Evolutionary conservation across 2,797 vertebrate genomes (phyloP).

Genomic region (Tauraco hartlaubi): DNA sequence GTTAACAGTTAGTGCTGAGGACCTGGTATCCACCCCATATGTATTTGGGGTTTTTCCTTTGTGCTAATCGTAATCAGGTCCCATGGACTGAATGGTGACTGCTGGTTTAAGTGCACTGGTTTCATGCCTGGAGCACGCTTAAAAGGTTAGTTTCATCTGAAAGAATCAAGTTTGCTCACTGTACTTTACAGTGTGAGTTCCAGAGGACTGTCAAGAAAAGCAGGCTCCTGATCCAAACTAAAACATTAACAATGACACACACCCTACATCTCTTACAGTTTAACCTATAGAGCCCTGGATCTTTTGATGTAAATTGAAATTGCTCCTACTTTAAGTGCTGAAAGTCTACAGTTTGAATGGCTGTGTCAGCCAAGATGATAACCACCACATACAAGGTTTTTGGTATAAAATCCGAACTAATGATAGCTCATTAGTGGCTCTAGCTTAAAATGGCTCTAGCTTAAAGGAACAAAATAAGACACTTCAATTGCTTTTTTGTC

Average conservation of each 20-base stretch:
- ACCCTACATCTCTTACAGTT: not conserved
- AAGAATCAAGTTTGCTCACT: not conserved
- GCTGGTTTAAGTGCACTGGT: not conserved
- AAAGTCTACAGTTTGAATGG: not conserved
- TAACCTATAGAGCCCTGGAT: not conserved
- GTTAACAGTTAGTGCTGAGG: accelerated
- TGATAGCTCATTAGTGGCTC: not conserved
- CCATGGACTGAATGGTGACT: not conserved
- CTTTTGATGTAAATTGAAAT: not conserved
- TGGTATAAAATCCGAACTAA: not conserved
- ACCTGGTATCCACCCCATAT: not conserved
- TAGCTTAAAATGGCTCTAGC: not conserved
- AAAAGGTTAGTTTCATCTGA: not conserved
- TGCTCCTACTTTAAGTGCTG: not conserved
- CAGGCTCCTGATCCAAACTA: not conserved
- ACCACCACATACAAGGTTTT: not conserved
- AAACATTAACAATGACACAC: not conserved
- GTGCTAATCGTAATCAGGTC: not conserved
- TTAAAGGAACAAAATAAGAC: not conserved
- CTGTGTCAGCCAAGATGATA: not conserved
- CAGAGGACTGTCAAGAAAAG: not conserved
- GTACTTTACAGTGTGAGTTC: not conserved
- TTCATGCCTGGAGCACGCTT: not conserved
- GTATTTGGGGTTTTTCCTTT: not conserved
- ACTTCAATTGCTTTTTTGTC: not conserved